Base-by-base conservation (phyloP, 2,888 invertebrate species). In the Glyphotaelius pellucidus region DNA sequence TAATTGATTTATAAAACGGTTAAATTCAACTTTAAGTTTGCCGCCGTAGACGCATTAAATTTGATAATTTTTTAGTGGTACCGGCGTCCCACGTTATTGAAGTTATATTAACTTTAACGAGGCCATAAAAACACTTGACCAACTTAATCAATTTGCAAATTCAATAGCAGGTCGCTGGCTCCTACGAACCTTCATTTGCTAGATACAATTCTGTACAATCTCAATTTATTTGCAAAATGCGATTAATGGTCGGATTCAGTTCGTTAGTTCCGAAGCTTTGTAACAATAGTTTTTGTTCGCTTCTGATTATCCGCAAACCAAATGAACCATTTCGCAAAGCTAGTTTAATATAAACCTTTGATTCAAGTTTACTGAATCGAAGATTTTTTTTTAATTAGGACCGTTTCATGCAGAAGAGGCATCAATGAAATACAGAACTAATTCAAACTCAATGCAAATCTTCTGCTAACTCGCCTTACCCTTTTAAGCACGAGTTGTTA, bases 201-300 rank as follows among this genome's bases (percentile, higher is more conserved):
- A 67, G 52, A 67, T 67, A 67, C 52, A 67, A 5, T 67, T 67
- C 15, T 19, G 52, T 52, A 52, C 52, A 52, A 52, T 52, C 52
- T 67, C 52, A 85, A 42, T 85, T 42, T 85, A 85, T 42, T 85
- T 85, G 38, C 85, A 85, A 85, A 85, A 85, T 85, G 38, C 85
- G 38, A 85, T 85, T 85, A 85, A 85, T 85, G 85, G 85, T 85
- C 25, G 12, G 85, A 30, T 85, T 12, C 38, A n/a, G 85, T 85
- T 85, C 85, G 85, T 85, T 85, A 85, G 85, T 35, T 42, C 25
- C 85, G 31, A n/a, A 38, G 35, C 42, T 85, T 85, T 85, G 85
- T n/a, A 42, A 38, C n/a, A 38, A 85, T 85, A 85, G 85, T 85
- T 85, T 85, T 85, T 85, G 85, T 85, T 85, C 42, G 38, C 12